Evolutionary conservation across 1,140 invertebrate genomes (phyloP), one percentile per base, ranked within the genome.

Genomic region (Lordiphosa mommai): DNA sequence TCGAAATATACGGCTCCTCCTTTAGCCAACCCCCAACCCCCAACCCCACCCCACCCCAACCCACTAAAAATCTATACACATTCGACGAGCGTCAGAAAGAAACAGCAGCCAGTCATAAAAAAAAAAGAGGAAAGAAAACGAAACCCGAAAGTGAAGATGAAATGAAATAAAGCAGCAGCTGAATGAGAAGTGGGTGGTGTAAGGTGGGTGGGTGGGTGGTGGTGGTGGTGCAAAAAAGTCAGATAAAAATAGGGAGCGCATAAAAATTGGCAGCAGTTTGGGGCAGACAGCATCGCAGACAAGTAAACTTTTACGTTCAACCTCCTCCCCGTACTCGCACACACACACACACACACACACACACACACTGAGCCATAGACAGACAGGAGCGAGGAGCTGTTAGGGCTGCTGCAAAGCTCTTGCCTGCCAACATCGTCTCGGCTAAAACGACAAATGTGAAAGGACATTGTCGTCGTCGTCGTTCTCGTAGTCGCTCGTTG

Each of bases 241-340:
- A 59, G 50, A 68, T 61, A 61, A 59, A 44, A 63, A 61, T 80
- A 80, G 76, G 76, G 76, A 80, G 76, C 76, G 76, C 76, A 82
- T 84, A 82, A 84, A 84, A 82, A 82, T 82, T 82, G 72, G 77
- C 77, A 84, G 77, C 68, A 84, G 76, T 84, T 84, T 84, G 77
- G 73, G 72, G 72, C 67, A 82, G 77, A 82, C 77, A 82, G 72
- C 77, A 70, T 76, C 51, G 76, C 77, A 84, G 77, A 82, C 76
- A 82, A 69, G 77, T 60, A 72, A 68, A 41, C 51, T 57, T 73
- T 63, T 46, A 40, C 55, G 30, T 12, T 16, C 44, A 14, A 23
- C 12, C 23, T 23, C 32, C 17, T 41, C 29, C 14, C 23, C 44
- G 33, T 13, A n/a, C 8, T 9, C n/a, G 12, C 48, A 51, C 13